phyloP scores from a whole-genome alignment of 2,797 vertebrate species.

The Peromyscus melanophrys region DNA sequence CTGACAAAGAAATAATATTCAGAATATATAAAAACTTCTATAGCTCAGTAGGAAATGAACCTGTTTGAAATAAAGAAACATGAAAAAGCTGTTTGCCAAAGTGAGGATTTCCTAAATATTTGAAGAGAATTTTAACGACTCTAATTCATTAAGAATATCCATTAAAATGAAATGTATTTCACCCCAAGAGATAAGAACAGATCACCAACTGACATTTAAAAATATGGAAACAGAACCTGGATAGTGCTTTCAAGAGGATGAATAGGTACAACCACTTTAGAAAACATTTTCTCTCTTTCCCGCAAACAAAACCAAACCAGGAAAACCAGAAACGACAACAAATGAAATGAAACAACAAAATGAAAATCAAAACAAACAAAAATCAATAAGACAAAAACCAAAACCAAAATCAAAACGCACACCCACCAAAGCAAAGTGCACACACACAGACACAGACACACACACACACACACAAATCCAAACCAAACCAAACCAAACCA shows the following conservation, averaged over 20 bases:
- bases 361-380: background rate
- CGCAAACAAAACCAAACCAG: background rate
- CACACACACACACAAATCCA: background rate
- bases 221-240: background rate
- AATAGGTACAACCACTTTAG: background rate
- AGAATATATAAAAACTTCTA: background rate
- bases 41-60: background rate
- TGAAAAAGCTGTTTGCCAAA: background rate
- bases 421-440: background rate
- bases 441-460: too few relatives aligned
- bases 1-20: constrained; percentile 5
- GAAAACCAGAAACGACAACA: background rate
- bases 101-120: background rate
- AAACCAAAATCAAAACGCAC: background rate
- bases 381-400: background rate
- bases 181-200: background rate
- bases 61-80: background rate
- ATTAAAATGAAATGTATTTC: background rate
- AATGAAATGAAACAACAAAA: too few relatives aligned
- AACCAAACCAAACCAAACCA: background rate
- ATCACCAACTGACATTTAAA: background rate
- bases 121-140: background rate
- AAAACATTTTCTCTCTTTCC: background rate
- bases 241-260: background rate
- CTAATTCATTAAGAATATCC: background rate